Percentiles rank a stretch among this genome's conserved stretches.
phyloP scores from a whole-genome alignment of 2,888 invertebrate species.

The Polymixis flavicincta region DNA sequence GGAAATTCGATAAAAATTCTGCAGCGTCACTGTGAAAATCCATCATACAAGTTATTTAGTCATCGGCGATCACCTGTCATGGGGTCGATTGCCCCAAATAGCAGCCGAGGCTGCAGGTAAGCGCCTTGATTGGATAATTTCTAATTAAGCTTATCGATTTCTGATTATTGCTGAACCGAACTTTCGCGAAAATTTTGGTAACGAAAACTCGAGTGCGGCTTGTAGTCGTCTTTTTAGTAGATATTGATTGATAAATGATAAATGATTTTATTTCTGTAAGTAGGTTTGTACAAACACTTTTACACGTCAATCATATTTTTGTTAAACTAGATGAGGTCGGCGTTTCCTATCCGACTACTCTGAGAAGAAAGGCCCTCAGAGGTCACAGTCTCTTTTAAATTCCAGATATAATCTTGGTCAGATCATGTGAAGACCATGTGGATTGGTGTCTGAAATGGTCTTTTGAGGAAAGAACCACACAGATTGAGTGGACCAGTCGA shows the following conservation, averaged over 20 bases:
- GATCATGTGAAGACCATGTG: no score
- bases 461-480: no score
- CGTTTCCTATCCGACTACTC: no score
- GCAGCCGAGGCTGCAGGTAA: constrained; percentile 23
- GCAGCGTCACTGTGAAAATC: constrained; percentile 76
- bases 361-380: no score
- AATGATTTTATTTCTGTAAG: no score
- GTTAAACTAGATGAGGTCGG: no score
- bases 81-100: constrained; percentile 40
- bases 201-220: constrained; percentile 5
- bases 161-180: constrained; percentile 28
- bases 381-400: no score
- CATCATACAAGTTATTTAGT: constrained; percentile 74
- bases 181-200: constrained; percentile 4
- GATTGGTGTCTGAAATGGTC: no score
- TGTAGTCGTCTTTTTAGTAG: neutral
- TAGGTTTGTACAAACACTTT: no score
- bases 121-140: constrained; percentile 44
- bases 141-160: constrained; percentile 40
- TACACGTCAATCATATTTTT: no score
- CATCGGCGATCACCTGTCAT: constrained; percentile 54
- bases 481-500: no score
- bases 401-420: no score
- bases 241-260: constrained; percentile 12
- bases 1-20: constrained; percentile 82